Conservation (phyloP, 2,888 invertebrate genomes). For the Xestia sexstrigata region DNA sequence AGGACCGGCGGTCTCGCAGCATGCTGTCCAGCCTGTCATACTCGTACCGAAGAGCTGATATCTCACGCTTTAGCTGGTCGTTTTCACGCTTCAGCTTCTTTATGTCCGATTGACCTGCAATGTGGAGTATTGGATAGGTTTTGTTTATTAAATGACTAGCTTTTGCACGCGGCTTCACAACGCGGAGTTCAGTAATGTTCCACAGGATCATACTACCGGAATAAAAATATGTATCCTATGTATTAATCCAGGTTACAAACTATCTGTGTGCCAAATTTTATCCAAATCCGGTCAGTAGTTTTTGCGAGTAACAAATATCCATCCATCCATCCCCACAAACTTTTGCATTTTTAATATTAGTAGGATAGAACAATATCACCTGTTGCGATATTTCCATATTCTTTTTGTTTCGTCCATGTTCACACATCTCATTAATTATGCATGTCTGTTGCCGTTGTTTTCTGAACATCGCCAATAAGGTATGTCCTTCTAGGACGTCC, state of each 20-base stretch:
- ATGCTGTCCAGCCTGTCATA: conserved; percentile 96
- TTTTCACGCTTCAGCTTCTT: conserved; percentile 97
- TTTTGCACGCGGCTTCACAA: too few species aligned
- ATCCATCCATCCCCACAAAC: too few species aligned
- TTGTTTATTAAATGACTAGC: not conserved
- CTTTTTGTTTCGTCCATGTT: not conserved
- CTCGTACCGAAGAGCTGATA: conserved; percentile 96
- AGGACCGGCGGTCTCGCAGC: conserved; percentile 91
- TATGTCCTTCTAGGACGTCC: not conserved
- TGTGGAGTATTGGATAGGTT: conserved; percentile 47
- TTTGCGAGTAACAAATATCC: too few species aligned
- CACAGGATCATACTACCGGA: too few species aligned
- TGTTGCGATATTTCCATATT: too few species aligned
- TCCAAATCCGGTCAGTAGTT: too few species aligned
- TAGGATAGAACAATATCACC: too few species aligned
- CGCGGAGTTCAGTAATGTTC: too few species aligned
- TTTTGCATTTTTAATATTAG: too few species aligned
- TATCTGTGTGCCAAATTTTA: too few species aligned
- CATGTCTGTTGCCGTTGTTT: not conserved
- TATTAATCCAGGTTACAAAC: too few species aligned
- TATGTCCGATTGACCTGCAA: conserved; percentile 97
- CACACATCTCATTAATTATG: not conserved
- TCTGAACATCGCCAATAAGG: not conserved
- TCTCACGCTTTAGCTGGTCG: conserved; percentile 96
- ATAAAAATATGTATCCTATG: too few species aligned